Evolutionary conservation across 2,888 invertebrate genomes (phyloP), one percentile per base, ranked within the genome.

Genomic region (Phortica magna): DNA sequence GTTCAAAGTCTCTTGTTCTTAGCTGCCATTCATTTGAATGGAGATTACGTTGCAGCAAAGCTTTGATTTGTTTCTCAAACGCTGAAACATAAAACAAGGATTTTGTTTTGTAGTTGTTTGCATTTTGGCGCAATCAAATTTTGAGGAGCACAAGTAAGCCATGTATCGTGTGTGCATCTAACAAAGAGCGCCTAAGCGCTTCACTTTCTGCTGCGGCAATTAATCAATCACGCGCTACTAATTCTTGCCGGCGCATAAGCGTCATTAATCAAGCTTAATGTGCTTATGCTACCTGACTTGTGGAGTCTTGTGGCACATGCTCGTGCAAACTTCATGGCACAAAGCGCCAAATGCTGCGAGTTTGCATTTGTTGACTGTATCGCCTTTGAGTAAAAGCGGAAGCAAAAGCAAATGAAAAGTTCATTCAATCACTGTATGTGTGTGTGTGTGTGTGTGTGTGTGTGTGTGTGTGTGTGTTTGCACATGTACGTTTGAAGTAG

Each of bases 201-300:
- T 48, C 48, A 48, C 48, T 48, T 48, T 48, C 48, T 14, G 48
- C 48, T 12, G 9, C 48, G 75, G 76, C 78, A 77, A 77, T 78
- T 76, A 80, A 81, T 78, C 78, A 79, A 81, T 78, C 78, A 79
- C 78, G 42, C 67, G 39, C 4, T 14, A 42, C 67, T 67, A 67
- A 67, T 65, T 31, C 65, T 39, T 39, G 65, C n/a, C 39, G 59
- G n/a, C 6, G 59, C 59, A 59, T 59, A 12, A n/a, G 39, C 65
- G 22, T 14, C 31, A 65, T 67, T 67, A 67, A 67, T 67, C 67
- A 67, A 67, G 67, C 67, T 67, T 42, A 67, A 42, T n/a, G 17
- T n/a, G 41, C 48, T 12, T n/a, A 42, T 41, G 41, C 48, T 12
- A 48, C 48, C 48, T 48, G 48, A 1, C 48, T n/a, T n/a, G n/a